Percentiles rank a stretch among this genome's conserved stretches.
phyloP scores from a whole-genome alignment of 2,888 invertebrate genomes.

The Drosophila nr. perissopoda region DNA sequence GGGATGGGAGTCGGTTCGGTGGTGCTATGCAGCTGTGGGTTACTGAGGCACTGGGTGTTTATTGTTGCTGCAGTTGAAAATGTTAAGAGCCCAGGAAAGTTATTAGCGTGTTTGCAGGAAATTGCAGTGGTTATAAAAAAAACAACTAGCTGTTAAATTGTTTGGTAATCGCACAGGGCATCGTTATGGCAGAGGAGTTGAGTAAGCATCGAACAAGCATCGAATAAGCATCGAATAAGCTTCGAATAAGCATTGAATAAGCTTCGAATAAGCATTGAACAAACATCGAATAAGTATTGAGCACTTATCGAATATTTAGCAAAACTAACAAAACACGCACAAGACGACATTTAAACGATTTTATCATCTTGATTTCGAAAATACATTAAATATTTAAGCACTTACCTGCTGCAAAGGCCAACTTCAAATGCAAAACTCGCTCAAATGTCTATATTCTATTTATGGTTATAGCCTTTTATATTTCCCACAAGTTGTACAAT shows the following conservation, averaged over 20 bases:
- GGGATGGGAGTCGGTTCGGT: not conserved
- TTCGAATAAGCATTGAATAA: not conserved
- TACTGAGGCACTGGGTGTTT: constrained; percentile 52
- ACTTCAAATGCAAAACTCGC: not conserved
- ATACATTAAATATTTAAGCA: not conserved
- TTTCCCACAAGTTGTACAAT: not conserved
- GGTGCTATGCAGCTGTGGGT: constrained; percentile 44
- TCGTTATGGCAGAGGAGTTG: constrained; percentile 25
- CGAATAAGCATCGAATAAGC: not conserved
- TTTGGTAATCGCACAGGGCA: constrained; percentile 19
- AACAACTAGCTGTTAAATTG: constrained; percentile 1
- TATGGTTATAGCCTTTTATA: too few relatives aligned
- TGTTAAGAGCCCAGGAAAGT: constrained; percentile 64
- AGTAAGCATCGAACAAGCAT: not conserved
- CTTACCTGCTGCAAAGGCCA: not conserved
- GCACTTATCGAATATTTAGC: not conserved
- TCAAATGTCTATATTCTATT: not conserved
- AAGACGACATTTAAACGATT: not conserved
- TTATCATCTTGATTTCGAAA: not conserved
- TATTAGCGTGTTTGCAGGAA: constrained; percentile 56
- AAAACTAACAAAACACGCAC: not conserved
- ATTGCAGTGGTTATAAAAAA: constrained; percentile 33
- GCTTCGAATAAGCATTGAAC: not conserved
- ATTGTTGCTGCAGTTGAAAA: constrained; percentile 51
- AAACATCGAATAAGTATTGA: not conserved